Conservation (phyloP, 1,140 invertebrate genomes). For the Drosophila sucinea region DNA sequence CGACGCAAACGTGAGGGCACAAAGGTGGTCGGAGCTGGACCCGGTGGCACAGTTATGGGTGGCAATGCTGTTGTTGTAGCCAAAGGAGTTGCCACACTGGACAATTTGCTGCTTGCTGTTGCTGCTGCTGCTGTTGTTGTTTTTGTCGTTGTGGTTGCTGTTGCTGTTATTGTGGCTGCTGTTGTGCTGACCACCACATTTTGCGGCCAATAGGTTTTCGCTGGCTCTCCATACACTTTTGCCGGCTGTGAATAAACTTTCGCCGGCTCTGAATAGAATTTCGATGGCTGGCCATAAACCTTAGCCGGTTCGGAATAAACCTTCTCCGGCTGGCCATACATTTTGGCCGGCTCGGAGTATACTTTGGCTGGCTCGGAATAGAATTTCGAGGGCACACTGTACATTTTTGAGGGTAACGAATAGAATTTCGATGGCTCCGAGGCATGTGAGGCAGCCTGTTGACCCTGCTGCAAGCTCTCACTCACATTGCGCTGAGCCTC, state of each 20-base stretch:
- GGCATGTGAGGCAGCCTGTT: conserved; percentile 13
- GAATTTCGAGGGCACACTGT: conserved; percentile 85
- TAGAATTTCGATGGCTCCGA: conserved; percentile 84
- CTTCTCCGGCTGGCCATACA: conserved; percentile 87
- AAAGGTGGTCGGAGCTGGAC: conserved; percentile 58
- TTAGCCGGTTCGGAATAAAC: conserved; percentile 87
- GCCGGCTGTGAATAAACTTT: conserved; percentile 84
- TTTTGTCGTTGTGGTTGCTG: conserved; percentile 7
- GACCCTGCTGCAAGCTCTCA: conserved; percentile 68
- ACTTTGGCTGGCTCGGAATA: conserved; percentile 87
- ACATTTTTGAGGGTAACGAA: conserved; percentile 84
- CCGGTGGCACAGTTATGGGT: conserved; percentile 55
- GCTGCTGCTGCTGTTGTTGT: conserved; percentile 16
- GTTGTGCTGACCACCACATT: conserved; percentile 39
- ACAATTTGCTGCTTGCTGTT: conserved; percentile 13
- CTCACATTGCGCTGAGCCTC: conserved; percentile 81
- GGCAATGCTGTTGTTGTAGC: conserved; percentile 12
- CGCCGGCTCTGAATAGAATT: conserved; percentile 85
- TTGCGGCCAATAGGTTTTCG: conserved; percentile 83
- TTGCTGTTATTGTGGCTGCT: conserved; percentile 15
- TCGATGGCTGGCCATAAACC: conserved; percentile 87
- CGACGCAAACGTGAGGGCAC: conserved; percentile 71
- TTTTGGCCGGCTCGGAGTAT: conserved; percentile 87
- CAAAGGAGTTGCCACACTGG: conserved; percentile 14
- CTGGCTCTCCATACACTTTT: conserved; percentile 84